Conservation (phyloP, 2,797 vertebrate genomes). For the Esox masquinongy region DNA sequence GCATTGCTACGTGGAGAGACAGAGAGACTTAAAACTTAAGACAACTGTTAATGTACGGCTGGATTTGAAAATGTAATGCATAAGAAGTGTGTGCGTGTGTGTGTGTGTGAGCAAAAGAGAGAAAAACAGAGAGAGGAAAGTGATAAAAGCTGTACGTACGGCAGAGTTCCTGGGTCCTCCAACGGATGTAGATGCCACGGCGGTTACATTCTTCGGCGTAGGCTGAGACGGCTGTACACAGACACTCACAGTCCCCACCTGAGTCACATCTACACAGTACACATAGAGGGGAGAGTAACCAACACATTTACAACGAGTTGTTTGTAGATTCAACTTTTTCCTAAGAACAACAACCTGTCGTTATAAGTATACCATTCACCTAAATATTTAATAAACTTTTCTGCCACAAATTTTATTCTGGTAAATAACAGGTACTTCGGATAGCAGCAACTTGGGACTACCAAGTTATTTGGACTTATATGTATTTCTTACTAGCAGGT, state of each 20-base stretch:
- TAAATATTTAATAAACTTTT: not conserved
- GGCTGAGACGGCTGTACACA: conserved; percentile 87
- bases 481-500: too few species aligned
- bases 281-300: not conserved
- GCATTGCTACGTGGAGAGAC: conserved; percentile 75
- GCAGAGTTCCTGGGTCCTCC: conserved; percentile 91
- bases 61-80: too few species aligned
- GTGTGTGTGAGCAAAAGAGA: not conserved
- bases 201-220: conserved; percentile 86
- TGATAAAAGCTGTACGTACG: conserved; percentile 70
- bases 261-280: conserved; percentile 81
- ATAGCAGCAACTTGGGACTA: not conserved
- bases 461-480: too few species aligned
- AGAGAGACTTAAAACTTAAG: too few species aligned
- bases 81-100: not conserved
- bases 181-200: conserved; percentile 77
- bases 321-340: not conserved
- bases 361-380: not conserved
- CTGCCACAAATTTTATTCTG: not conserved
- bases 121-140: not conserved
- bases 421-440: too few species aligned
- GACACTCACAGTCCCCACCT: conserved; percentile 90
- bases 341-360: not conserved
- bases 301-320: not conserved
- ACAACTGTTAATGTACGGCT: too few species aligned